Percentiles rank a stretch among this genome's conserved stretches.
These are phyloP conservation scores for Cliona cf. orientalis DNA, from an alignment of 37 sponge, comb jelly and placozoan genomes.

Conservation along the genomic window DNA sequence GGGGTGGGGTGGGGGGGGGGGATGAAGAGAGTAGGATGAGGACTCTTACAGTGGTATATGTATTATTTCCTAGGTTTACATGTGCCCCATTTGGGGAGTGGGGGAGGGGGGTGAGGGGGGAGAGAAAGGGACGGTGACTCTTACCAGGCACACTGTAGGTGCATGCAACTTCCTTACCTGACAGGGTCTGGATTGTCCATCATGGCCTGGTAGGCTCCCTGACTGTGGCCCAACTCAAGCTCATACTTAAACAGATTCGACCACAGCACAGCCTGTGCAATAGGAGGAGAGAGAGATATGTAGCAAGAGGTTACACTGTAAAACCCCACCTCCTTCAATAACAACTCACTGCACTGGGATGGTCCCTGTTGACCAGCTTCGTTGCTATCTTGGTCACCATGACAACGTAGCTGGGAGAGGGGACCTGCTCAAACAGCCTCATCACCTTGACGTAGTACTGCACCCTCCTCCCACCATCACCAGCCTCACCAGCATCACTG, in stretches of 20 bases:
- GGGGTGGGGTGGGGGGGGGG: no score
- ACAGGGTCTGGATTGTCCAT: slow-evolving; percentile 52
- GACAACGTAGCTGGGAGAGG: slow-evolving; percentile 24
- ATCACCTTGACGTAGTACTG: slow-evolving; percentile 58
- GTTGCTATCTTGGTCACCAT: slow-evolving; percentile 26
- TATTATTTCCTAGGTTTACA: no score
- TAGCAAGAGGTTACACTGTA: not conserved
- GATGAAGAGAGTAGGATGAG: no score
- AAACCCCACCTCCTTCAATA: not conserved
- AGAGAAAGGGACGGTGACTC: no score
- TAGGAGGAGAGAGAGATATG: not conserved
- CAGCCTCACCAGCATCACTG: no score
- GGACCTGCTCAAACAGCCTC: slow-evolving; percentile 64
- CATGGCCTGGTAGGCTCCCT: slow-evolving; percentile 72
- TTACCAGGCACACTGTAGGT: no score
- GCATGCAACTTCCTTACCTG: slow-evolving; percentile 64
- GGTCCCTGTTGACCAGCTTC: not conserved
- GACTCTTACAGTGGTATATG: no score
- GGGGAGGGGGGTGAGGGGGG: no score
- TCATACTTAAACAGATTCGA: slow-evolving; percentile 77
- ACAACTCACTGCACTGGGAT: slow-evolving; percentile 28
- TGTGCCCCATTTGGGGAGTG: no score
- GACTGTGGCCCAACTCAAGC: slow-evolving; percentile 47
- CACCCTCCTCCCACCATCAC: not conserved
- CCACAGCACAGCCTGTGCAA: slow-evolving; percentile 68